Evolutionary conservation across 2,113 vertebrate genomes (phyloP).

Genomic region (Meles meles): DNA sequence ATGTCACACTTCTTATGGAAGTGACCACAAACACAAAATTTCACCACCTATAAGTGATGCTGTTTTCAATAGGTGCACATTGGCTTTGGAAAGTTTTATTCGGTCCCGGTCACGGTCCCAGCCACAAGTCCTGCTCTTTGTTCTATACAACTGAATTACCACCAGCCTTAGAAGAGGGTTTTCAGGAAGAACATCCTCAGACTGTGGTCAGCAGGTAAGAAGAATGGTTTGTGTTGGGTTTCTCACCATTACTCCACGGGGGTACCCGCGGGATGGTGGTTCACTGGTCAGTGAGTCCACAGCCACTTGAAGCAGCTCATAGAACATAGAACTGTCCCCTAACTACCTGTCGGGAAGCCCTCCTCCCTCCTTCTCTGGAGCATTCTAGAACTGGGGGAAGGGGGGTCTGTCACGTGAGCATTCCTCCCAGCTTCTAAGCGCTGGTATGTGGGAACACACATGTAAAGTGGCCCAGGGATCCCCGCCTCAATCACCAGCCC

Average conservation of each 20-base stretch:
- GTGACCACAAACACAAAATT: background rate
- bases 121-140: background rate
- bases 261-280: background rate
- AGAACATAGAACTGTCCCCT: background rate
- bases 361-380: background rate
- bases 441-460: background rate
- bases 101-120: background rate
- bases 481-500: background rate
- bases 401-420: fast-evolving
- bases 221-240: background rate
- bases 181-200: background rate
- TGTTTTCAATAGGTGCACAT: background rate
- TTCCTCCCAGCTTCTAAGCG: background rate
- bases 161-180: background rate
- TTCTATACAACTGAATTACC: background rate
- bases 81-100: background rate
- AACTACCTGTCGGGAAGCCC: background rate
- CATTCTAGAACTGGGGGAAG: background rate
- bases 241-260: background rate
- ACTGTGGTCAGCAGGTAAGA: no score
- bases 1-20: background rate
- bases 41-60: background rate
- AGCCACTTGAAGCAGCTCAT: background rate
- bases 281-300: background rate
- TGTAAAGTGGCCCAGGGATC: background rate